phyloP scores from a whole-genome alignment of 1,140 invertebrate genomes.

The Saccostrea cuccullata region DNA sequence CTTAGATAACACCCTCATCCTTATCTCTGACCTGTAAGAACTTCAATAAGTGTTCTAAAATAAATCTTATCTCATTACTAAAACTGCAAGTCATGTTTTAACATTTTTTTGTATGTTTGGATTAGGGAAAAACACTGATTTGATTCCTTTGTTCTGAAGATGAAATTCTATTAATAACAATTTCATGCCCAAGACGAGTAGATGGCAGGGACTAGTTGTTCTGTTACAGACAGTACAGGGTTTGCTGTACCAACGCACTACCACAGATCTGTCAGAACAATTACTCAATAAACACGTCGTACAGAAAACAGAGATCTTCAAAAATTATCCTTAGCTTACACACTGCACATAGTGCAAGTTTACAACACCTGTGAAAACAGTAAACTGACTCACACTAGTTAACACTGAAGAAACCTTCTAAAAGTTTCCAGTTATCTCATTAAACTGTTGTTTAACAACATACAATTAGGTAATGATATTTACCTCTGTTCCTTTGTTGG shows the following conservation, averaged over 20 bases:
- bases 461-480: neutral
- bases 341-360: constrained; percentile 11
- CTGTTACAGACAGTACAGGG: neutral
- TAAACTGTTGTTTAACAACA: neutral
- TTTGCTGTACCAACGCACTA: neutral
- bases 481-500: constrained; percentile 28
- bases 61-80: constrained; percentile 28
- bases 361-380: constrained; percentile 30
- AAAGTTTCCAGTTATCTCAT: neutral
- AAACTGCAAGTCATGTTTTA: constrained; percentile 12
- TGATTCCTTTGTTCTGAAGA: constrained; percentile 8
- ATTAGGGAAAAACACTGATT: neutral
- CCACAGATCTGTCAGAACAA: constrained; percentile 18
- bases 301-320: constrained; percentile 22
- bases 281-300: constrained; percentile 5
- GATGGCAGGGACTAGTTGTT: neutral
- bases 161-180: constrained; percentile 18
- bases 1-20: neutral
- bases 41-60: neutral
- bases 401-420: neutral
- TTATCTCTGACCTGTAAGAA: constrained; percentile 18
- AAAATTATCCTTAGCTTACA: neutral
- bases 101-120: neutral
- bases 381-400: neutral
- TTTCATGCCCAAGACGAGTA: neutral